Evolutionary conservation across 2,797 vertebrate species (phyloP).

Genomic region (Phoeniculus purpureus): DNA sequence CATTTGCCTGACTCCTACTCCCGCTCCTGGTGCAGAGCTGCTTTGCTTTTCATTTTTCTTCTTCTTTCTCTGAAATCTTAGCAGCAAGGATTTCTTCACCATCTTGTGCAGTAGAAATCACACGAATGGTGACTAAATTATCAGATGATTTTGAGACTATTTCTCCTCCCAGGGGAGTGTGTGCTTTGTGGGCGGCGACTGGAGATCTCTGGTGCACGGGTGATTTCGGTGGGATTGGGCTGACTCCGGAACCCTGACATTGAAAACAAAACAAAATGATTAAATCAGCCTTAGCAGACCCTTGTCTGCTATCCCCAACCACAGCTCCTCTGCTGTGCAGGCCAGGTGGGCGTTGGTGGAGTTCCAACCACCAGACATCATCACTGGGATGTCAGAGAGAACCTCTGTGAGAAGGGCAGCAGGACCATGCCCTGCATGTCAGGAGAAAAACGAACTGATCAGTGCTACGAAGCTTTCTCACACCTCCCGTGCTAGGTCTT

Average conservation of each 20-base stretch:
- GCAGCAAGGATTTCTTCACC: slow-evolving; percentile 82
- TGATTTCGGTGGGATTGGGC: slow-evolving; percentile 72
- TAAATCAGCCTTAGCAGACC: not conserved
- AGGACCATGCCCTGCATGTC: fast-evolving
- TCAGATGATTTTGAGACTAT: slow-evolving; percentile 72
- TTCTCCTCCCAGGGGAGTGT: not conserved
- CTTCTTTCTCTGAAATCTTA: slow-evolving; percentile 68
- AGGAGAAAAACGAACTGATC: not conserved
- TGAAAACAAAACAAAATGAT: not conserved
- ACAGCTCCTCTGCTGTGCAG: fast-evolving
- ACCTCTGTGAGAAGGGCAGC: not conserved
- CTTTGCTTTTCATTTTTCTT: not conserved
- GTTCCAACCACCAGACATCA: not conserved
- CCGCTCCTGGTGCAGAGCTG: not conserved
- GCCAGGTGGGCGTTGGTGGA: fast-evolving
- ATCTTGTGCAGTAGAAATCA: slow-evolving; percentile 72
- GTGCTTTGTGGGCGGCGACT: not conserved
- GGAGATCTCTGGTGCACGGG: slow-evolving; percentile 76
- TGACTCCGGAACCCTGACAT: slow-evolving; percentile 71
- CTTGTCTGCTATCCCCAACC: not conserved
- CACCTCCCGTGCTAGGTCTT: not conserved
- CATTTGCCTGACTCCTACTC: not conserved
- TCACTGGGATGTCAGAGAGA: not conserved
- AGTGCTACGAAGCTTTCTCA: not conserved
- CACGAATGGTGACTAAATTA: slow-evolving; percentile 75